These are phyloP conservation scores for Henricia sp. DNA, from an alignment of 53 echinoderm and acorn worm genomes.

Conservation along the genomic window DNA sequence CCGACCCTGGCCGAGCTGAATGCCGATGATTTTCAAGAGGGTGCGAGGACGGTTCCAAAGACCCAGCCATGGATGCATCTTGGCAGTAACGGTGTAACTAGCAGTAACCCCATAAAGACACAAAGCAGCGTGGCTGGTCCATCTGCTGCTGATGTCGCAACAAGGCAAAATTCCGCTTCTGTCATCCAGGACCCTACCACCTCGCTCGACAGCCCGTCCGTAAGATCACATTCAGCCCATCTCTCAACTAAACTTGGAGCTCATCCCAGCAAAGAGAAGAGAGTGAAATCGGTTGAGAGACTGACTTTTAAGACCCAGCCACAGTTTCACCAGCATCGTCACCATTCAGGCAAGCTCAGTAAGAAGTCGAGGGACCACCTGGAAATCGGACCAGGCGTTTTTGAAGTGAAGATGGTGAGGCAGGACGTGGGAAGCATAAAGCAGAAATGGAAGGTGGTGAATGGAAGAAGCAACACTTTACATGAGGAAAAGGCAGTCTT, in stretches of 20 bases:
- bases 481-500: conserved; percentile 3
- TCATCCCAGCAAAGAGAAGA: conserved; percentile 14
- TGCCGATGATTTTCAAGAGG: conserved; percentile 93
- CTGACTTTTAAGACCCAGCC: conserved; percentile 13
- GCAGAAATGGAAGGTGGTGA: conserved; percentile 31
- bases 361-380: not conserved
- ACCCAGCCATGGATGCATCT: too few species aligned
- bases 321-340: conserved; percentile 6
- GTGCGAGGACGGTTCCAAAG: too few species aligned
- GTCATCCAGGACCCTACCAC: conserved; percentile 8
- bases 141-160: conserved; percentile 15
- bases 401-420: conserved; percentile 4
- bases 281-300: not conserved
- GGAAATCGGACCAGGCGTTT: conserved; percentile 2
- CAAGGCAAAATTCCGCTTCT: not conserved
- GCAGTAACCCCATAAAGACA: conserved; percentile 27
- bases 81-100: conserved; percentile 10
- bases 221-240: conserved; percentile 12
- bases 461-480: not conserved
- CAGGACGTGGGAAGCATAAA: conserved; percentile 23
- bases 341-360: not conserved
- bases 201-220: not conserved
- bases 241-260: conserved; percentile 4
- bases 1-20: conserved; percentile 96
- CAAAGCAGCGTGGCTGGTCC: conserved; percentile 43